phyloP scores from a whole-genome alignment of 1,140 invertebrate genomes.

The Paraescarpia echinospica region DNA sequence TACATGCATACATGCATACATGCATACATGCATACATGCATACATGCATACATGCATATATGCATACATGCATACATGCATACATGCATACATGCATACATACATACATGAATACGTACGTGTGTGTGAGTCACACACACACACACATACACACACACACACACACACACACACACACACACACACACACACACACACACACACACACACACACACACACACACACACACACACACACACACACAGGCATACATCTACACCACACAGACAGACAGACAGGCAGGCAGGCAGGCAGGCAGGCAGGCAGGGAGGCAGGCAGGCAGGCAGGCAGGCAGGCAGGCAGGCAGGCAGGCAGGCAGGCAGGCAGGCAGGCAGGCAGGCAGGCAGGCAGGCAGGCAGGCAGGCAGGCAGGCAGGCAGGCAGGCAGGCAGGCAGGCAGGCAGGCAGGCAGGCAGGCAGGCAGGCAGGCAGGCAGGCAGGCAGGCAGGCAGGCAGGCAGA shows the following conservation, averaged over 20 bases:
- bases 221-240: neutral
- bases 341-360: neutral
- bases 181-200: neutral
- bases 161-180: neutral
- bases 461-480: constrained; percentile 14
- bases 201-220: neutral
- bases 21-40: no score
- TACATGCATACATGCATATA: no score
- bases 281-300: neutral
- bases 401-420: constrained; percentile 26
- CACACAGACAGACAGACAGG: neutral
- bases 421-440: constrained; percentile 24
- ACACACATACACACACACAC: neutral
- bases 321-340: neutral
- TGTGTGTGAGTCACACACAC: no score
- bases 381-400: constrained; percentile 26
- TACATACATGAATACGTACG: no score
- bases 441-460: constrained; percentile 20
- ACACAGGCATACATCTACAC: neutral
- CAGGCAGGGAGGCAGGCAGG: neutral
- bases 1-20: no score
- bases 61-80: no score
- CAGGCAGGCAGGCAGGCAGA: no score
- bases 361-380: constrained; percentile 8
- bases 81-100: no score